Evolutionary conservation across 2,888 invertebrate species (phyloP), one percentile per base, ranked within the genome.

Genomic region (Andrena chrysosceles): DNA sequence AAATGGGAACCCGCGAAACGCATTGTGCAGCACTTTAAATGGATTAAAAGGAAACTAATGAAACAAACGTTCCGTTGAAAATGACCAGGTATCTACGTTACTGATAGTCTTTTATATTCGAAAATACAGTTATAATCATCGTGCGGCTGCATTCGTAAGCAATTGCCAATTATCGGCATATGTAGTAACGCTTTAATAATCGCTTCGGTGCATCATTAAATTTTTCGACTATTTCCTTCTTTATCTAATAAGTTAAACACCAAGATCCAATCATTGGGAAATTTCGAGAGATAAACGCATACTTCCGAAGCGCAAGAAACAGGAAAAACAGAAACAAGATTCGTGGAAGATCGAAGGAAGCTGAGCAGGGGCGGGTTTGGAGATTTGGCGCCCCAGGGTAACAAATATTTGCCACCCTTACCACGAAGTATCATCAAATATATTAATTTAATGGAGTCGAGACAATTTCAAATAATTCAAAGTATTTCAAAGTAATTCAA

Each of bases 61-160:
- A 26, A 56, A 23, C 23, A 56, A 56, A 23, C 56, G 56, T 56
- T 23, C 56, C 56, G 56, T 56, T 56, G 56, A 56, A 56, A 56
- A 56, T 20, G 23, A 8, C 23, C 23, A 13, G 23, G 10, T 20
- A 56, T 56, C 23, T 13, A 23, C 23, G 56, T 56, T 26, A 23
- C 56, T 56, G 26, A 1, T 2, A 10, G 26, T 56, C 7, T 56
- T 56, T 23, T 20, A 26, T 26, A 56, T 23, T 56, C 10, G 1
- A 23, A 23, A 56, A 56, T 56, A 56, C 23, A 56, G 56, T 56
- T 56, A 56, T 26, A 23, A 56, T 20, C 56, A 56, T 23, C 23
- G 23, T 7, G 4, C 26, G 20, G 26, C 23, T 8, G 23, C 23
- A 2, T 23, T 54, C 23, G 20, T 26, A 56, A 56, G 56, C 23